A percentile compares a stretch with the other conserved stretches of the same genome.
phyloP scores from a whole-genome alignment of 1,140 invertebrate species.

The Magallana angulata region DNA sequence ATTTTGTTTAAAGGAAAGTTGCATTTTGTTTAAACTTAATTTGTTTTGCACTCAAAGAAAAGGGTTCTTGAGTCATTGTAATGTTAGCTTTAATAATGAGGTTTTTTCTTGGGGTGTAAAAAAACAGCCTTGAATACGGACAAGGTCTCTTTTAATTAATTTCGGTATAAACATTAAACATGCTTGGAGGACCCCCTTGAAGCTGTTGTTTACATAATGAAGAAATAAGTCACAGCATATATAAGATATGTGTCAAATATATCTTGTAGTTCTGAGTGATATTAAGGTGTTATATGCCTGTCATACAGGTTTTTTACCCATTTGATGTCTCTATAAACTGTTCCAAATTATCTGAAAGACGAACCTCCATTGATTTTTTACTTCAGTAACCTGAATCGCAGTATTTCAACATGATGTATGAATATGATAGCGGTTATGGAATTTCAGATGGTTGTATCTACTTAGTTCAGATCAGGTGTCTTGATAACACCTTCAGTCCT shows the following conservation, averaged over 20 bases:
- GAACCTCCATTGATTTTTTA: conserved; percentile 17
- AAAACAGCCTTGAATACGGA: too few species aligned
- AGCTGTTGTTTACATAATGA: conserved; percentile 22
- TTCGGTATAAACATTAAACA: too few species aligned
- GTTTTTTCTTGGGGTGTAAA: too few species aligned
- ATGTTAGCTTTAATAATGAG: too few species aligned
- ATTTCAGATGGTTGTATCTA: conserved; percentile 6
- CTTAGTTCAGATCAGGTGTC: conserved; percentile 6
- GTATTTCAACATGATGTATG: conserved; percentile 12
- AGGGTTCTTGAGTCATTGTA: too few species aligned
- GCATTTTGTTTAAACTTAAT: too few species aligned
- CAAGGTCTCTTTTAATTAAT: too few species aligned
- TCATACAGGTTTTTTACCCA: background rate
- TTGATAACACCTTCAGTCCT: background rate
- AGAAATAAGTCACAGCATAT: conserved; percentile 2
- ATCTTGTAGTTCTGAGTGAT: background rate
- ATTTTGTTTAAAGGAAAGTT: too few species aligned
- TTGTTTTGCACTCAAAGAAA: too few species aligned
- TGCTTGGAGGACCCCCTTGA: conserved; percentile 3
- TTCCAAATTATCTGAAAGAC: background rate
- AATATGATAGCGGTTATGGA: conserved; percentile 9
- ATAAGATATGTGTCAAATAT: background rate
- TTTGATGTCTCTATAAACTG: conserved; percentile 31
- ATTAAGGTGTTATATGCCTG: background rate
- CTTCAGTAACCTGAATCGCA: background rate